Conservation (phyloP, 53 echinoderm and acorn worm species). For the Astropecten irregularis region DNA sequence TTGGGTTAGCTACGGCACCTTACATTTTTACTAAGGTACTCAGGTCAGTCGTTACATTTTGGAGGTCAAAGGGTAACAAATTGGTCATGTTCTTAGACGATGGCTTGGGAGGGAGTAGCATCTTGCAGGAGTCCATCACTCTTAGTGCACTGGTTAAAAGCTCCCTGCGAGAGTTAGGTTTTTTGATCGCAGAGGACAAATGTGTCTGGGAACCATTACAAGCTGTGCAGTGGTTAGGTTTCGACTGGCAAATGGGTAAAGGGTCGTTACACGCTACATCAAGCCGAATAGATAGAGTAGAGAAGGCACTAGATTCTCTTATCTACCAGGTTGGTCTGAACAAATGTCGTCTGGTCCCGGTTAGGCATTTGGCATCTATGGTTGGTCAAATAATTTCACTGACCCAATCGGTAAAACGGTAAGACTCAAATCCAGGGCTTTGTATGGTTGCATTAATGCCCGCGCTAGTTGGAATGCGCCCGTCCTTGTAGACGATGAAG, state of each 20-base stretch:
- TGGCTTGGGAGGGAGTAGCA: not conserved
- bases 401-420: not conserved
- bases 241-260: not conserved
- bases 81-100: not conserved
- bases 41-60: not conserved
- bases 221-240: not conserved
- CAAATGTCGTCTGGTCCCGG: not conserved
- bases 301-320: not conserved
- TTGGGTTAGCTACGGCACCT: constrained; percentile 10
- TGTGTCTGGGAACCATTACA: not conserved
- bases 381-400: constrained; percentile 14
- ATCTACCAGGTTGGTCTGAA: not conserved
- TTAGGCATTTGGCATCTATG: not conserved
- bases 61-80: not conserved
- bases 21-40: not conserved
- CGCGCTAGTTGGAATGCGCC: constrained; percentile 9
- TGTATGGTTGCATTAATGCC: not conserved
- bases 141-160: not conserved
- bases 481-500: not conserved
- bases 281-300: not conserved
- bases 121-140: not conserved
- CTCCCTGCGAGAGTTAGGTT: not conserved
- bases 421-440: not conserved
- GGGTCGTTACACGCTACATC: not conserved
- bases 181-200: not conserved